phyloP scores from a whole-genome alignment of 2,888 invertebrate genomes.

The Hirtodrosophila duncani region DNA sequence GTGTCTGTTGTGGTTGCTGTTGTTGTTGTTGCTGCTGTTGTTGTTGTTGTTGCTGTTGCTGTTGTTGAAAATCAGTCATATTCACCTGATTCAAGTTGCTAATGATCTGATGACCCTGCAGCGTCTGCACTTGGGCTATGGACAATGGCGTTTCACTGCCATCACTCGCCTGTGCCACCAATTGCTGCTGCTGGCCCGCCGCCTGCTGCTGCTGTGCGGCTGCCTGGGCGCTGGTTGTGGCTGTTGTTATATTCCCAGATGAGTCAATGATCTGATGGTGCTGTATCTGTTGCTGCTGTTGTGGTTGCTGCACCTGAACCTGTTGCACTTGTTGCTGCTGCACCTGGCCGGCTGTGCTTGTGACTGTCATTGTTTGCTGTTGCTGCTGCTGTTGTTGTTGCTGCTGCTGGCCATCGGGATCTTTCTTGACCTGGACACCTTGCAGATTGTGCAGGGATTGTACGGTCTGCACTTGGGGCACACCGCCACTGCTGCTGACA shows the following conservation, averaged over 20 bases:
- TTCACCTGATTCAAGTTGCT: constrained; percentile 79
- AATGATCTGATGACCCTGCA: constrained; percentile 78
- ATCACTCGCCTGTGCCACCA: constrained; percentile 77
- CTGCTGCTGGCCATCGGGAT: constrained; percentile 77
- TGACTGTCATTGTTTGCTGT: constrained; percentile 53
- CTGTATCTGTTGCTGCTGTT: constrained; percentile 62
- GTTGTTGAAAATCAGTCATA: constrained; percentile 77
- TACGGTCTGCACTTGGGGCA: constrained; percentile 77
- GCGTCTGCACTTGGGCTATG: constrained; percentile 78
- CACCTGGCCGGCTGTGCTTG: constrained; percentile 56
- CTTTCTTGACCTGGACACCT: constrained; percentile 78
- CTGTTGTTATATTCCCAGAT: constrained; percentile 76
- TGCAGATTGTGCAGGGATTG: constrained; percentile 77
- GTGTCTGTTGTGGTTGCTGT: constrained; percentile 63
- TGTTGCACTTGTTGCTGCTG: constrained; percentile 70
- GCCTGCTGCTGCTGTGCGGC: constrained; percentile 62
- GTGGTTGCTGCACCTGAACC: constrained; percentile 55
- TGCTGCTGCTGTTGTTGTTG: constrained; percentile 57
- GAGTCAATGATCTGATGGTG: constrained; percentile 78
- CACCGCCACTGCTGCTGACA: constrained; percentile 48
- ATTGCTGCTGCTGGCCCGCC: constrained; percentile 62
- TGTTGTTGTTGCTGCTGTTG: constrained; percentile 44
- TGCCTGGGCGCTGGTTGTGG: constrained; percentile 66
- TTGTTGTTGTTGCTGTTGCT: constrained; percentile 60
- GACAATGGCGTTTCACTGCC: constrained; percentile 78